Evolutionary conservation across 1,140 invertebrate species (phyloP).

Genomic region (Brachionus koreanus): DNA sequence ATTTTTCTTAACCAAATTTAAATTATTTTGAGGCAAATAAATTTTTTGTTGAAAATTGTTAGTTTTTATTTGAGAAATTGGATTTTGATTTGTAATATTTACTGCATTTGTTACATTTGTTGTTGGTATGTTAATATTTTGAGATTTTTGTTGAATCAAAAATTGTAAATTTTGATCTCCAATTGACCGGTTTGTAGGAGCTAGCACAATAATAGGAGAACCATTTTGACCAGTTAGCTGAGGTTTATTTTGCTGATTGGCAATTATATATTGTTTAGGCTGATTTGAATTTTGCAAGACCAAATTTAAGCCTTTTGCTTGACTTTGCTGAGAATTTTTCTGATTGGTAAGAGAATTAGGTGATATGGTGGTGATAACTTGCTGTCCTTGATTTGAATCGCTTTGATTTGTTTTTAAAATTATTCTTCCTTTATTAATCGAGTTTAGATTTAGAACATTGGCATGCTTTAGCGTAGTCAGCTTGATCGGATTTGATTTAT

Average conservation of each 20-base stretch:
- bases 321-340: neutral
- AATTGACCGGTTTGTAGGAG: neutral
- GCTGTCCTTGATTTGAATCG: neutral
- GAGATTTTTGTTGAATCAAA: conserved; percentile 1
- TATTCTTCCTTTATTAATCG: conserved; percentile 2
- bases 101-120: neutral
- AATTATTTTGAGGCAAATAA: neutral
- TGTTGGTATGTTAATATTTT: neutral
- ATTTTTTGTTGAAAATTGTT: neutral
- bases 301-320: neutral
- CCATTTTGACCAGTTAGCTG: conserved; percentile 22
- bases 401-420: neutral
- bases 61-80: conserved; percentile 5
- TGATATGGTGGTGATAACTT: neutral
- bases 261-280: neutral
- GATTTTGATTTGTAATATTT: neutral
- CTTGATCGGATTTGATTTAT: neutral
- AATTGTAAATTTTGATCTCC: conserved; percentile 30
- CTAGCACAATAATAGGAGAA: neutral
- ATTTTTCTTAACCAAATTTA: neutral
- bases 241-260: neutral
- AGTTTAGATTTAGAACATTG: conserved; percentile 15
- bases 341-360: neutral
- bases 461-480: neutral
- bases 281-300: neutral